Conservation (phyloP, 2,797 vertebrate genomes). For the Enteromius unitaeniatus region DNA sequence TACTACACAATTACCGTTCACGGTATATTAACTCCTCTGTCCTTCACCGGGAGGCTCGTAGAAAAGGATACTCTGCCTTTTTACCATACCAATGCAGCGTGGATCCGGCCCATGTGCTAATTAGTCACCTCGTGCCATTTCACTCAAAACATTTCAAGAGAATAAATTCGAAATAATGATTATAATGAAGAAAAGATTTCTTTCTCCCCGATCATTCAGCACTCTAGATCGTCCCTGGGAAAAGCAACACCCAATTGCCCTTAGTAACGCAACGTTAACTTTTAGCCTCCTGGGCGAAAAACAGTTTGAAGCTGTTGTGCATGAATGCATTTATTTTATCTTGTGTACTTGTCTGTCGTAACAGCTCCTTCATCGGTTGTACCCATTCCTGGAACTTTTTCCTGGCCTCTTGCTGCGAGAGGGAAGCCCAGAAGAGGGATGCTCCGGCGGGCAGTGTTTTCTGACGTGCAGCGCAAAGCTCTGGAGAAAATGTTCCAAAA, state of each 20-base stretch:
- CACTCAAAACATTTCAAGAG: slow-evolving; percentile 74
- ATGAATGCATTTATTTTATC: not conserved
- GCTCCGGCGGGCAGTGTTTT: slow-evolving; percentile 95
- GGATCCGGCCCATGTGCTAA: slow-evolving; percentile 93
- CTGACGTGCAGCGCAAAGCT: slow-evolving; percentile 94
- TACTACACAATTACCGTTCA: slow-evolving; percentile 99
- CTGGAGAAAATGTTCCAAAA: slow-evolving; percentile 99
- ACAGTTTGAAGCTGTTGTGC: not conserved
- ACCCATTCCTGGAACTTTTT: slow-evolving; percentile 95
- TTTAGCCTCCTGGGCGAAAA: slow-evolving; percentile 44
- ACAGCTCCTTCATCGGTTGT: slow-evolving; percentile 88
- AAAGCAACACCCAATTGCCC: slow-evolving; percentile 41
- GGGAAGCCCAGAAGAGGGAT: slow-evolving; percentile 95
- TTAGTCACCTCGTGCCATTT: slow-evolving; percentile 95
- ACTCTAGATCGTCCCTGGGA: slow-evolving; percentile 33
- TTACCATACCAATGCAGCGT: slow-evolving; percentile 91
- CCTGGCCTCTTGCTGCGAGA: slow-evolving; percentile 90
- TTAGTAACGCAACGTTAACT: slow-evolving; percentile 42
- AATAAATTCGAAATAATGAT: slow-evolving; percentile 61
- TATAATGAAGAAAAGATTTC: slow-evolving; percentile 50
- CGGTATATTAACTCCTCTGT: slow-evolving; percentile 99
- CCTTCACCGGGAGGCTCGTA: slow-evolving; percentile 83
- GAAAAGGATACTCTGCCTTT: slow-evolving; percentile 87
- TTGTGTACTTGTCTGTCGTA: not conserved
- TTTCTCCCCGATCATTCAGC: slow-evolving; percentile 37